These are phyloP conservation scores for Thumatha senex DNA, from an alignment of 2,888 invertebrate species.

Conservation along the genomic window DNA sequence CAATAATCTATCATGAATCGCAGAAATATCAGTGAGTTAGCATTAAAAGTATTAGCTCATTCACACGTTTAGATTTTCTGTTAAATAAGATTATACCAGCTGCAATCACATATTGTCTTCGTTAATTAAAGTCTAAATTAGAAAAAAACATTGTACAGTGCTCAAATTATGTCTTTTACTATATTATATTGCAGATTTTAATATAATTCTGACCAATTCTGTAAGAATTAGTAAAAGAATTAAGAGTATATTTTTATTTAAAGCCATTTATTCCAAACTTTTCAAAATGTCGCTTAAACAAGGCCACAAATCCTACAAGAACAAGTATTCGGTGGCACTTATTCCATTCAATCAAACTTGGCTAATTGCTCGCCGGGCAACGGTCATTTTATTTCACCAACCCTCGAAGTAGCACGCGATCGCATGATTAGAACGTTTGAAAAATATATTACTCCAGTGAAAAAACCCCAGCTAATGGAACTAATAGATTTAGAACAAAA, in stretches of 20 bases:
- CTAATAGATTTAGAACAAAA: slow-evolving; percentile 54
- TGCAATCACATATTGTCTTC: too few species aligned
- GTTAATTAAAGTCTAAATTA: too few species aligned
- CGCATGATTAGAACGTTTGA: slow-evolving; percentile 47
- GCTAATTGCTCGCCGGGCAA: slow-evolving; percentile 42
- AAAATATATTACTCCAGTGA: slow-evolving; percentile 41
- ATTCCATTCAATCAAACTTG: slow-evolving; percentile 46
- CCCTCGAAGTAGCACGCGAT: slow-evolving; percentile 41
- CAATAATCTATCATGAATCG: not conserved
- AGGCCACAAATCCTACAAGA: slow-evolving; percentile 8
- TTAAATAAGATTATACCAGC: too few species aligned
- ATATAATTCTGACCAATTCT: too few species aligned
- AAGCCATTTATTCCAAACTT: not conserved
- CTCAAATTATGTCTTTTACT: too few species aligned
- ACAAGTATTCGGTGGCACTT: slow-evolving; percentile 35
- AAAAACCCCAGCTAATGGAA: slow-evolving; percentile 45
- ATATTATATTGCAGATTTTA: too few species aligned
- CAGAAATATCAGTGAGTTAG: too few species aligned
- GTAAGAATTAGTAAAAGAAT: too few species aligned
- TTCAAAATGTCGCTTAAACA: not conserved
- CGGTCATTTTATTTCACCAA: slow-evolving; percentile 39
- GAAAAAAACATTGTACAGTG: too few species aligned
- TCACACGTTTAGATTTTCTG: not conserved
- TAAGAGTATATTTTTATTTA: too few species aligned
- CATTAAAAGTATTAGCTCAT: not conserved